Conservation (phyloP, 2,797 vertebrate genomes). For the Semotilus atromaculatus region DNA sequence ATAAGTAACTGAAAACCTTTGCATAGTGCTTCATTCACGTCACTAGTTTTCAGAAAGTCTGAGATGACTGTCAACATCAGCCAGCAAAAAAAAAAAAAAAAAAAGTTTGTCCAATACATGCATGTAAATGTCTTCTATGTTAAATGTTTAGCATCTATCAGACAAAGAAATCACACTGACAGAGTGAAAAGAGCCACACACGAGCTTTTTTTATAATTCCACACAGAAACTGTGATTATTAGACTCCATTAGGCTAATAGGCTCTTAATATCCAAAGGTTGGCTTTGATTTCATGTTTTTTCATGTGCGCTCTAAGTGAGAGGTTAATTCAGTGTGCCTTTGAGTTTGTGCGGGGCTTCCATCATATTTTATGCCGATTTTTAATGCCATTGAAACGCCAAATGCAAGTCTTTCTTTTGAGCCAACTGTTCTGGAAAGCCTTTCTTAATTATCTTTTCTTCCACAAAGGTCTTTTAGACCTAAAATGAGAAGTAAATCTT, state of each 20-base stretch:
- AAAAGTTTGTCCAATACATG: neutral
- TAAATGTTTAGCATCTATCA: neutral
- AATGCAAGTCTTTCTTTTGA: constrained; percentile 52
- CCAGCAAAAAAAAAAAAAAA: neutral
- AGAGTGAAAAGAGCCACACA: neutral
- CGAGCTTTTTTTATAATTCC: constrained; percentile 7
- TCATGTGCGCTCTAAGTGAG: neutral
- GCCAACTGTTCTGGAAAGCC: constrained; percentile 48
- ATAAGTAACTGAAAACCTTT: neutral
- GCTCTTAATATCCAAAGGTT: constrained; percentile 19
- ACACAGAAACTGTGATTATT: neutral
- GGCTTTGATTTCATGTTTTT: constrained; percentile 29
- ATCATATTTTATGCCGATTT: constrained; percentile 56
- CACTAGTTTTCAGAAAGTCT: neutral
- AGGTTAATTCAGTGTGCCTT: constrained; percentile 32
- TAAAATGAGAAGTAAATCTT: constrained; percentile 57
- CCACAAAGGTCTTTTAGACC: constrained; percentile 50
- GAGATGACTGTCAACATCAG: neutral
- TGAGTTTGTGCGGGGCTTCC: constrained; percentile 32
- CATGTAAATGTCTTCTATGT: neutral
- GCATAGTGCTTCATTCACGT: neutral
- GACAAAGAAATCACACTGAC: constrained; percentile 11
- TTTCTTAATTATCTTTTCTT: constrained; percentile 61
- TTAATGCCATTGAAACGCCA: constrained; percentile 52
- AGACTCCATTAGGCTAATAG: constrained; percentile 35